Evolutionary conservation across 2,888 invertebrate species (phyloP), one percentile per base, ranked within the genome.

Genomic region (Drosophila anceps): DNA sequence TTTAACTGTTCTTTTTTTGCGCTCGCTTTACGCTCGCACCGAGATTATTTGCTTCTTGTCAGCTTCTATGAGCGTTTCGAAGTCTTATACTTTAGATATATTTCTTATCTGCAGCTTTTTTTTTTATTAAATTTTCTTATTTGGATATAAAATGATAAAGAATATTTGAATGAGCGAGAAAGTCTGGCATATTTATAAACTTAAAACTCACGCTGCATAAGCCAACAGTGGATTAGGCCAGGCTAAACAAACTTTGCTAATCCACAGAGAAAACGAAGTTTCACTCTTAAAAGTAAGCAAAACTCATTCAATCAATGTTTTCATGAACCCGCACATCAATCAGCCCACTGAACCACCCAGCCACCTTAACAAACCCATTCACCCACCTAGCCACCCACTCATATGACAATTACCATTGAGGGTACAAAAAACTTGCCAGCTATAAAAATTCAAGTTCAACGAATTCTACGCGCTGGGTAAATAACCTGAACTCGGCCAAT

Each of bases 381-480:
- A 24, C 9, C 0, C 41, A 27, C 13, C 9, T 27, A 46, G 9
- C 46, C 37, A 15, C 12, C 54, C 59, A 69, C 48, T 58, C 57
- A 57, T 48, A 53, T 53, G 63, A 61, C 64, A 55, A 29, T 51
- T 64, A 71, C 67, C 51, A 39, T 55, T 51, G 10, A 50, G 59
- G 50, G 58, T 50, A 63, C 58, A 62, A 69, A 70, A 73, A 79
- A 69, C 62, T 74, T 73, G 79, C 70, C 41, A 73, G 73, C 74
- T 59, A 76, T 74, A 79, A 70, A 79, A 85, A 78, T 81, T 79
- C 76, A 84, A 84, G 84, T 84, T 84, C 84, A 86, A 86, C 76
- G 87, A 74, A 82, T 84, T 84, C 80, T 69, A 71, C 61, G 66
- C 61, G 71, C 66, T 85, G 82, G 84, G 87, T 86, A 84, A 84